Base-by-base conservation (phyloP, 2,888 invertebrate genomes). In the Lordiphosa fenestrarum region DNA sequence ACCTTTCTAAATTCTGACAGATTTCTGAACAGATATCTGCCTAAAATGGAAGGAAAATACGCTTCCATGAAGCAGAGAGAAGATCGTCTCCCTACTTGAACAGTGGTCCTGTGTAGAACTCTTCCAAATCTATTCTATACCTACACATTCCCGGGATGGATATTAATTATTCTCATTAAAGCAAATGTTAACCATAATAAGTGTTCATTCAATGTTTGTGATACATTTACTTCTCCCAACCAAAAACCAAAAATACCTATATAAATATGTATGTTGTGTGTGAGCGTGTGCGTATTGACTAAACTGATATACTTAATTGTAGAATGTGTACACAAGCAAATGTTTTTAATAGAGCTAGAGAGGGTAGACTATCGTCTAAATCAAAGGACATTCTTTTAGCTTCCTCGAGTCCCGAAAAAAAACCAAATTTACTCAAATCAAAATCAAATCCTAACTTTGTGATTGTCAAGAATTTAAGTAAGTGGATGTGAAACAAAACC, bases 371-470 rank as follows among this genome's bases (percentile, higher is more conserved):
- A 48, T 51, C 36, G 36, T 52, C 48, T 48, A 52, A 69, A 50
- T 56, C 59, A 60, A 66, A 46, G 53, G 30, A 30, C 30, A 30
- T 30, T 30, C 30, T 53, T 58, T 55, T 64, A 54, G 38, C 10
- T 15, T 25, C 41, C 49, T 13, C 6, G 48, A 38, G 48, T 25
- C 13, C 19, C 51, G 57, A 10, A 49, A 30, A 12, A 19, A 61
- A 52, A 41, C 12, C 48, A 37, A 52, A 47, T 35, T 41, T 25
- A 41, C 37, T 51, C 41, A 33, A 70, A 72, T 53, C 42, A 41
- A 80, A 76, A 72, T 68, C 71, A 81, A 84, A 80, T 70, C 65
- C 84, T 66, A 84, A 84, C 71, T 84, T 77, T 77, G 77, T 77
- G 77, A 77, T 77, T 84, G 66, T 73, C 77, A 84, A 59, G 81